These are phyloP conservation scores for Palythoa grandiflora DNA, from an alignment of 92 coral and sea anemone species.

Conservation along the genomic window DNA sequence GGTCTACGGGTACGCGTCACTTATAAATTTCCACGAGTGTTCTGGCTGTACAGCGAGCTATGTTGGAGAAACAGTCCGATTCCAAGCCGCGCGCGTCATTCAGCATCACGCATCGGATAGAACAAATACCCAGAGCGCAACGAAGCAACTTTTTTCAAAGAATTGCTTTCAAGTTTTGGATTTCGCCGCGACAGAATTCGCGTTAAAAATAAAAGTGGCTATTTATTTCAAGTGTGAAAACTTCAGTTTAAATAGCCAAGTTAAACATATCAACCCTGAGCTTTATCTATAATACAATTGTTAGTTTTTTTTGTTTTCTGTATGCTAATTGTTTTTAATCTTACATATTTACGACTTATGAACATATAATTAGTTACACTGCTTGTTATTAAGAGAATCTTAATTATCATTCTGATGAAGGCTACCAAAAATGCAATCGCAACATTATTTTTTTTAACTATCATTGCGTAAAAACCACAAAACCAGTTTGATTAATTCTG, in stretches of 20 bases:
- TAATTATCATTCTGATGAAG: too few relatives aligned
- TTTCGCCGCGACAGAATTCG: too few relatives aligned
- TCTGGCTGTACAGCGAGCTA: neutral
- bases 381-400: too few relatives aligned
- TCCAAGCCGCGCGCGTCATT: neutral
- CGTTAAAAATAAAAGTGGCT: too few relatives aligned
- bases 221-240: too few relatives aligned
- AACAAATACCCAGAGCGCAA: neutral
- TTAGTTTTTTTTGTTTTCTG: neutral
- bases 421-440: too few relatives aligned
- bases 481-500: too few relatives aligned
- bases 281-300: neutral
- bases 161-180: too few relatives aligned
- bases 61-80: neutral
- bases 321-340: neutral
- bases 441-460: too few relatives aligned
- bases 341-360: neutral
- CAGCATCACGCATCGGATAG: neutral
- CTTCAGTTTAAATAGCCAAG: neutral
- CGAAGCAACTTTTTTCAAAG: neutral
- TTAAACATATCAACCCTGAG: neutral
- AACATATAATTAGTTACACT: too few relatives aligned
- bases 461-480: too few relatives aligned
- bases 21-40: neutral
- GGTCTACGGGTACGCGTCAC: neutral